phyloP scores from a whole-genome alignment of 2,113 vertebrate species.

The Gnathonemus echidnorhynchus region DNA sequence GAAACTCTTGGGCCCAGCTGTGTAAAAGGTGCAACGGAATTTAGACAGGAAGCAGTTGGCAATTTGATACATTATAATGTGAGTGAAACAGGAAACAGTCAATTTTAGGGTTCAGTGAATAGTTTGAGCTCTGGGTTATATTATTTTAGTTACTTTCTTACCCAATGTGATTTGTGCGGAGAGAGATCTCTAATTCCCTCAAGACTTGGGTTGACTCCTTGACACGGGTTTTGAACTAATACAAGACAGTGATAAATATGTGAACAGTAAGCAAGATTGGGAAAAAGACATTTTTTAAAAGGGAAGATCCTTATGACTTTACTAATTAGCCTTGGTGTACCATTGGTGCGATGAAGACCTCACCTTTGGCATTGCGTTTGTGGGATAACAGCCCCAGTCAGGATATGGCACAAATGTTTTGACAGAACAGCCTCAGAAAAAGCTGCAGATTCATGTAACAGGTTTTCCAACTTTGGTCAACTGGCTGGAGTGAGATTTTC shows the following conservation, averaged over 20 bases:
- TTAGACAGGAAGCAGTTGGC: neutral
- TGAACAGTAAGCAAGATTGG: slow-evolving; percentile 19
- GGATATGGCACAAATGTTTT: neutral
- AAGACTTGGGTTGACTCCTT: slow-evolving; percentile 86
- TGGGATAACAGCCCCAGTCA: neutral
- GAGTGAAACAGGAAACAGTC: neutral
- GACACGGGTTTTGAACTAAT: slow-evolving; percentile 67
- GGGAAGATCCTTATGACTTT: neutral
- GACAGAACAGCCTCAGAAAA: neutral
- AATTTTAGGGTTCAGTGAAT: neutral
- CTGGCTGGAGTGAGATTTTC: neutral
- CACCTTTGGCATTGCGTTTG: neutral
- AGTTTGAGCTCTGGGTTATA: neutral
- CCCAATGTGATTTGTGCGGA: slow-evolving; percentile 94
- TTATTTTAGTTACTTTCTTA: slow-evolving; percentile 44
- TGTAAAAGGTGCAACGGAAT: neutral
- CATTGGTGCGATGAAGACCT: neutral
- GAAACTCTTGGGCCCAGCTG: slow-evolving; percentile 83
- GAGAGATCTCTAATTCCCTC: slow-evolving; percentile 88
- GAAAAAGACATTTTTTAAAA: neutral
- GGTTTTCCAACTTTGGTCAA: neutral
- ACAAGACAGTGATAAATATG: rapidly evolving
- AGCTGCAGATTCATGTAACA: neutral
- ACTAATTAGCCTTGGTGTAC: neutral
- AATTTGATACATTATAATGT: neutral